Percentiles rank a stretch among this genome's conserved stretches.
Evolutionary conservation across 1,140 invertebrate species (phyloP).

Genomic region (Trichogramma pretiosum): DNA sequence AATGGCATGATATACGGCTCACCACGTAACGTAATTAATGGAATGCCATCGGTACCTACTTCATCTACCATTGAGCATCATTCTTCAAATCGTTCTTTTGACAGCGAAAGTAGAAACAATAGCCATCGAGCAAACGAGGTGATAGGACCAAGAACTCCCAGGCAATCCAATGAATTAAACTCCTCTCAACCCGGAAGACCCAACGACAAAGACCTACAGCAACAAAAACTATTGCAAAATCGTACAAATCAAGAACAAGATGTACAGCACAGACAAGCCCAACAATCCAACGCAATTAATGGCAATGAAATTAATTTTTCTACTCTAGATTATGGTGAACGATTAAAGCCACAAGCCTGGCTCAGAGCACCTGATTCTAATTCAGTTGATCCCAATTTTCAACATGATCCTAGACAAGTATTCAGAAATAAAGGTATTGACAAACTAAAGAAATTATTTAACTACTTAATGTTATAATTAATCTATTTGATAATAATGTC

Average conservation of each 20-base stretch:
- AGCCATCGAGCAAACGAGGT: background rate
- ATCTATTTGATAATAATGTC: background rate
- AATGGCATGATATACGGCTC: conserved; percentile 27
- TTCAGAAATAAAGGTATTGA: conserved; percentile 26
- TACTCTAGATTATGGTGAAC: conserved; percentile 14
- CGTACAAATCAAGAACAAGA: conserved; percentile 9
- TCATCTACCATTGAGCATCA: background rate
- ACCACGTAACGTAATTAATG: conserved; percentile 25
- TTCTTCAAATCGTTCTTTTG: conserved; percentile 5
- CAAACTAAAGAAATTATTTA: background rate
- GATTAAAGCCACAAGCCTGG: conserved; percentile 13
- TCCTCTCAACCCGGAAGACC: conserved; percentile 3
- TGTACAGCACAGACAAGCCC: background rate
- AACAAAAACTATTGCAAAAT: too few relatives aligned
- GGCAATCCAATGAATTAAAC: conserved; percentile 19
- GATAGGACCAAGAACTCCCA: conserved; percentile 4
- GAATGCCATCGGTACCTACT: conserved; percentile 3
- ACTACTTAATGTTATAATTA: conserved; percentile 3
- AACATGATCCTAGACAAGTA: conserved; percentile 17
- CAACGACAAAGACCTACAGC: too few relatives aligned
- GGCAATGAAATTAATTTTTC: conserved; percentile 7
- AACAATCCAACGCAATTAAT: background rate
- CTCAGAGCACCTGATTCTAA: background rate
- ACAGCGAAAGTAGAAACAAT: conserved; percentile 1
- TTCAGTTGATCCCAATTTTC: conserved; percentile 1